Conservation (phyloP, 53 echinoderm and acorn worm genomes). For the Antedon mediterranea region DNA sequence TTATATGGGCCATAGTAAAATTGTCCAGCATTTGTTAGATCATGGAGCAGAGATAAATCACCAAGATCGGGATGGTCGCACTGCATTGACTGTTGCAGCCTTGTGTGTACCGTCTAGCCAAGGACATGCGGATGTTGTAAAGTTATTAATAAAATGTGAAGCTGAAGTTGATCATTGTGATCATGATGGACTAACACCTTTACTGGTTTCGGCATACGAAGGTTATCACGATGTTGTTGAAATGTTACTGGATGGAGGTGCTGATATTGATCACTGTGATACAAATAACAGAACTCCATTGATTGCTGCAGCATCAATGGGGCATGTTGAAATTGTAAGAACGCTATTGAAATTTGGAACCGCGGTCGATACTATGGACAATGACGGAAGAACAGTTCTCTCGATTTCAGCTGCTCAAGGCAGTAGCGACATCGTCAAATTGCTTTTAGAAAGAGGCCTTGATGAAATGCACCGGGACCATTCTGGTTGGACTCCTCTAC, state of each 20-base stretch:
- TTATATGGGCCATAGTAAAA: conserved; percentile 92
- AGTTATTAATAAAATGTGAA: conserved; percentile 57
- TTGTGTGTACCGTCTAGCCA: conserved; percentile 89
- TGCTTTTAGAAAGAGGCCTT: conserved; percentile 80
- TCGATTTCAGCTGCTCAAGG: conserved; percentile 91
- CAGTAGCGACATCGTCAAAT: conserved; percentile 66
- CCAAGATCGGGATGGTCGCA: conserved; percentile 85
- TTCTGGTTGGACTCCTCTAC: conserved; percentile 94
- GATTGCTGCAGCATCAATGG: conserved; percentile 94
- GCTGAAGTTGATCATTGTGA: conserved; percentile 85
- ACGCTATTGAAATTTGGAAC: conserved; percentile 72
- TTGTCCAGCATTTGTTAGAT: conserved; percentile 67
- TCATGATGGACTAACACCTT: conserved; percentile 94
- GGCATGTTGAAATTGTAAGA: conserved; percentile 70
- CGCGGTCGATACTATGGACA: conserved; percentile 92
- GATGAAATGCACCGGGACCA: conserved; percentile 99
- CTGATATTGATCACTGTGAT: conserved; percentile 89
- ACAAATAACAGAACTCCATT: conserved; percentile 83
- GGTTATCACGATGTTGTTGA: conserved; percentile 89
- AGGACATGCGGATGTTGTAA: conserved; percentile 89
- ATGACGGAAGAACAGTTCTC: conserved; percentile 87
- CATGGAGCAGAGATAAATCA: conserved; percentile 88
- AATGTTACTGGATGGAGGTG: conserved; percentile 79
- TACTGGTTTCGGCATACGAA: conserved; percentile 89
- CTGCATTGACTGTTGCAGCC: conserved; percentile 90